Conservation (phyloP, 2,113 vertebrate species). For the Nyctibius bracteatus region DNA sequence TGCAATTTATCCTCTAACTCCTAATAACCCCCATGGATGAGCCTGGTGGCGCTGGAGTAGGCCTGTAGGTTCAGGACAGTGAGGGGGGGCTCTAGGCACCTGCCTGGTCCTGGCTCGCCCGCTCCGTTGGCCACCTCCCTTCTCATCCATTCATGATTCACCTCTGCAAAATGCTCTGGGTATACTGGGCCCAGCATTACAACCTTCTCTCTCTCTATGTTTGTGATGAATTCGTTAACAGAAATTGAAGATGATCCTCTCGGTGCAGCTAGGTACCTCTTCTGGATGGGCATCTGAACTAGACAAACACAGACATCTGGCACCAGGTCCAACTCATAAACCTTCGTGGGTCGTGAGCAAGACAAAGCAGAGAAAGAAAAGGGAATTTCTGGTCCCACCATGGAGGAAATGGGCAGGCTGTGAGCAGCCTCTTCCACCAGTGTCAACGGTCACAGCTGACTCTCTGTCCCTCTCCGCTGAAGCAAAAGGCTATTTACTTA, state of each 20-base stretch:
- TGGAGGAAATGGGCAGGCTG: neutral
- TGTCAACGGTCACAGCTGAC: neutral
- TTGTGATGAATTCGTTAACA: neutral
- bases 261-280: accelerated
- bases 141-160: neutral
- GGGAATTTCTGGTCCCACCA: neutral
- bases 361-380: neutral
- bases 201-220: neutral
- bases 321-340: neutral
- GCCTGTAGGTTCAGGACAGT: neutral
- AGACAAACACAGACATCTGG: neutral
- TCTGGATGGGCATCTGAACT: neutral
- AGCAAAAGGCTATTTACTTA: neutral
- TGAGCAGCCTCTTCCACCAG: neutral
- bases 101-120: neutral
- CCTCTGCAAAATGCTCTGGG: neutral
- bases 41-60: neutral
- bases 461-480: neutral
- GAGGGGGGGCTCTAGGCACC: neutral
- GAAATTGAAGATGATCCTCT: neutral
- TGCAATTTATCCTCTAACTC: neutral
- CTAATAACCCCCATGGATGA: neutral
- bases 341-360: neutral
- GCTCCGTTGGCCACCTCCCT: neutral
- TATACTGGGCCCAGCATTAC: accelerated